phyloP scores from a whole-genome alignment of 2,797 vertebrate genomes.

The Onychomys torridus region DNA sequence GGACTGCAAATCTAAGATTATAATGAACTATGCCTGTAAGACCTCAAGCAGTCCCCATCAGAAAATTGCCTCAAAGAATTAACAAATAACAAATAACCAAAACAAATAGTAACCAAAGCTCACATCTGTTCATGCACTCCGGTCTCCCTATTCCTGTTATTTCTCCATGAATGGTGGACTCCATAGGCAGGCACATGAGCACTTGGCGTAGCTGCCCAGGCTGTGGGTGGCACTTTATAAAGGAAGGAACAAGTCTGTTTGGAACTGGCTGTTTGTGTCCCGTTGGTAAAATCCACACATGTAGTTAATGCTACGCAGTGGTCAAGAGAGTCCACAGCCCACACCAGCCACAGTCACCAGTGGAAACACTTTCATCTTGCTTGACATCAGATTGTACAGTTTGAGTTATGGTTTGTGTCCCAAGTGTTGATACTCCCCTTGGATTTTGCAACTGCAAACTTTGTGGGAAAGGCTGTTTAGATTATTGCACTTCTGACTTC shows the following conservation, averaged over 20 bases:
- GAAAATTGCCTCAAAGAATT: not conserved
- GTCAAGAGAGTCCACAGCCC: not conserved
- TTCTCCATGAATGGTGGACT: accelerated
- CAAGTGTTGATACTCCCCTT: not conserved
- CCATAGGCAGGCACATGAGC: not conserved
- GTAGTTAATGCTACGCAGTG: not conserved
- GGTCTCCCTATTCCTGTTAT: not conserved
- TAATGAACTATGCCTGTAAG: not conserved
- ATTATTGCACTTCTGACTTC: slow-evolving; percentile 50
- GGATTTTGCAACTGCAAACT: slow-evolving; percentile 40
- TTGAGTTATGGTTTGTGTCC: slow-evolving; percentile 55
- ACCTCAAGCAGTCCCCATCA: not conserved
- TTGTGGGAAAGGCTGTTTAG: slow-evolving; percentile 43
- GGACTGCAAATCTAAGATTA: not conserved
- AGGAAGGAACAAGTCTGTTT: not conserved
- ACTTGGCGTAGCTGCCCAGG: not conserved
- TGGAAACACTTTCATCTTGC: not conserved
- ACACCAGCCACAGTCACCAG: not conserved
- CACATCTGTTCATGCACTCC: accelerated
- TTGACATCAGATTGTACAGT: slow-evolving; percentile 53
- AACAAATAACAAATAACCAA: not conserved
- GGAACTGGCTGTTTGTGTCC: not conserved
- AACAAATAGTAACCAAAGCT: not conserved
- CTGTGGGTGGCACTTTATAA: not conserved
- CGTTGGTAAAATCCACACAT: not conserved